Base-by-base conservation (phyloP, 2,797 vertebrate species). In the Lerista edwardsae region DNA sequence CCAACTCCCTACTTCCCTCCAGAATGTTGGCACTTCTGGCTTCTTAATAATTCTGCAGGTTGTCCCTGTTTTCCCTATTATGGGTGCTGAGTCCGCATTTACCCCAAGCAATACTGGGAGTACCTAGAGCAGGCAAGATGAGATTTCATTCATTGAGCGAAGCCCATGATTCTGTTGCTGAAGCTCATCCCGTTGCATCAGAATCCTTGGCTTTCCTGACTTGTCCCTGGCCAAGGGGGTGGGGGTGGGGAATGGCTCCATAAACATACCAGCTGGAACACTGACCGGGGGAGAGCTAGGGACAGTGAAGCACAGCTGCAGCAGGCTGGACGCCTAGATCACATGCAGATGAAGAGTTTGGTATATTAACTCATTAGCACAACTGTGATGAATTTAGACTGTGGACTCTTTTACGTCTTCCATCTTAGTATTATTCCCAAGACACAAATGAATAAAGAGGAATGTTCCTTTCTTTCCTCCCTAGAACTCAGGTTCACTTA, bases 131-230 rank as follows among this genome's bases (percentile, higher is more conserved):
- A 68, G 34, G 64, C 64, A 68, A 68, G 73, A 14, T 34, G 11
- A 34, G 4, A 44, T 34, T 77, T 36, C 61, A 44, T 44, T 44
- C 41, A 44, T 44, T 4, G 41, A 71, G 36, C 44, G 59, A 77
- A 81, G 68, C 27, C 51, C 31, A 15, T 62, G 57, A n/a, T 84
- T 78, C 29, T 71, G 7, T 72, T 84, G 29, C 39, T 75, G 44
- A 39, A 71, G 61, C 39, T 21, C 41, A 77, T 61, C 65, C 19
- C 29, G 41, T 3, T 57, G 27, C 41, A 80, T 68, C 61, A 47
- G 68, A 80, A 80, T 74, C 34, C 29, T 65, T 59, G 27, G 47
- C 75, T 71, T 67, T 79, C 69, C 27, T 64, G 59, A 73, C 64
- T 59, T 74, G 59, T 41, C 69, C 57, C 25, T 41, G 65, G 21